Evolutionary conservation across 1,140 invertebrate genomes (phyloP), one percentile per base, ranked within the genome.

Genomic region (Cydia pomonella): DNA sequence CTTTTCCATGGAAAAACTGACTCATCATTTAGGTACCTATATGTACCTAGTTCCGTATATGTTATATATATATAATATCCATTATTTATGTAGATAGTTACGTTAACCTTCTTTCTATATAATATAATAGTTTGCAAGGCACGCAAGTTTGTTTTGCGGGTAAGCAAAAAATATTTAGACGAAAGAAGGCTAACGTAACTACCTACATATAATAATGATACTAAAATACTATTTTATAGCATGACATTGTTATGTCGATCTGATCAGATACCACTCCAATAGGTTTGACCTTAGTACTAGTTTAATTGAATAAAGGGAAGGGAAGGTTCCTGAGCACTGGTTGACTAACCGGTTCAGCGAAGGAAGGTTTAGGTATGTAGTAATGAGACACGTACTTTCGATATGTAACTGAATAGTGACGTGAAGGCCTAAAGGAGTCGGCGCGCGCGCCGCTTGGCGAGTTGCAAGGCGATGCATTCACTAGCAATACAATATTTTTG

Each of bases 341-440:
- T 86, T 80, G 78, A 71, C 71, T 76, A 75, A 76, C 71, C 71
- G 71, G 71, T 47, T 41, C 71, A 18, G 71, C 25, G 21, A 50
- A 25, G 44, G 44, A 80, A 75, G 59, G 75, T 77, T 73, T 72
- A 76, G 41, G 69, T 73, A 87, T 83, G 77, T 80, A 77, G 79
- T 84, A 84, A 77, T 76, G 80, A 80, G 83, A 82, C 64, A 69
- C 29, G 64, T 69, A 69, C 64, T 69, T 69, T 69, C 64, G 64
- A 69, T 69, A 2, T 84, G 84, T 85, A 82, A 85, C 82, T 80
- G 80, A 84, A 87, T 85, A 87, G 83, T 80, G 82, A 82, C 83
- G 87, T 86, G 87, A 90, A 92, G 88, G 88, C 86, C 89, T 87
- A 86, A 16, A n/a, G 38, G 79, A 80, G 80, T 75, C 71, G 73